phyloP scores from a whole-genome alignment of 2,113 vertebrate genomes.

The Ophthalmolycus amberensis region DNA sequence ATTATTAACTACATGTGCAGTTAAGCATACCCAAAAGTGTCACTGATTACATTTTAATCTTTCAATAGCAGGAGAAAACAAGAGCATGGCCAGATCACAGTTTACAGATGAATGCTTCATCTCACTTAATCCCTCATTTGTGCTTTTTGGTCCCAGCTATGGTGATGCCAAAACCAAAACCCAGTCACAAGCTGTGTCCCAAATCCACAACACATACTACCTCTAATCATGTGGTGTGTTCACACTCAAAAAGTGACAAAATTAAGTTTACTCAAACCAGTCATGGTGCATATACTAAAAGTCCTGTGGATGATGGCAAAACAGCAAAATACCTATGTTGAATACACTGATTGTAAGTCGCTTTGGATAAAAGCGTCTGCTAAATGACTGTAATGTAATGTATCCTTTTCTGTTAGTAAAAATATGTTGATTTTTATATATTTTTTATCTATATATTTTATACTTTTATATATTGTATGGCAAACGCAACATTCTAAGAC shows the following conservation, averaged over 20 bases:
- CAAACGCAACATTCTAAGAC: background rate
- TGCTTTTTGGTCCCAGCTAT: background rate
- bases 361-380: too few species aligned
- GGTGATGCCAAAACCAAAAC: constrained; percentile 18
- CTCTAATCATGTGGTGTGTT: background rate
- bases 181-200: constrained; percentile 4
- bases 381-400: too few species aligned
- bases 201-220: background rate
- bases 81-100: background rate
- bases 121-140: constrained; percentile 16
- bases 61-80: background rate
- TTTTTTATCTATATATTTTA: background rate
- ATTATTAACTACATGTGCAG: background rate
- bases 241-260: background rate
- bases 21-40: background rate
- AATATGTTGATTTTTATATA: background rate
- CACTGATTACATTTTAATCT: background rate
- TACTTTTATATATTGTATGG: background rate
- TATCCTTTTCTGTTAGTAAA: background rate
- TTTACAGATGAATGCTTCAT: constrained; percentile 17
- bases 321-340: background rate
- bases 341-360: too few species aligned
- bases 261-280: background rate
- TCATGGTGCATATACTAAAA: background rate
- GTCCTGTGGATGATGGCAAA: background rate